Base-by-base conservation (phyloP, 2,797 vertebrate genomes). In the Otolemur crassicaudatus region DNA sequence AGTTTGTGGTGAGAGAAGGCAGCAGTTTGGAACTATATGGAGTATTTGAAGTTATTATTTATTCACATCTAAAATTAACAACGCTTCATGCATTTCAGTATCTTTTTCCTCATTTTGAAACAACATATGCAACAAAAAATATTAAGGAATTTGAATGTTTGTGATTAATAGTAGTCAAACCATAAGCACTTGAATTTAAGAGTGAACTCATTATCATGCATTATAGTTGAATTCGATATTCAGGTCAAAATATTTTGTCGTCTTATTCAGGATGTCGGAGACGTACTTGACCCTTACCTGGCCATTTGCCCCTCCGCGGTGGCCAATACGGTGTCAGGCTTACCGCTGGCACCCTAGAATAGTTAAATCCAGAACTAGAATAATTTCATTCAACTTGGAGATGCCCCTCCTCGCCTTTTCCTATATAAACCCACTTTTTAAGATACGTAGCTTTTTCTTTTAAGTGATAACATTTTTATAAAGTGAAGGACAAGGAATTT, bases 1-100 rank as follows among this genome's bases (percentile, higher is more conserved):
- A 5, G 19, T 14, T 90, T 92, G 12, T 87, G 25, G 58, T 72
- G 46, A 95, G 34, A 88, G 67, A 87, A 83, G 14, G 22, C 34
- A 94, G 19, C 4, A 84, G 9, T 87, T 90, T 75, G 16, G 14
- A 90, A 92, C 23, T n/a, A 65, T 17, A 49, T 40, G 58, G 58
- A 96, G 1, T 86, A 63, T 76, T 65, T 85, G 43, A 77, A 76
- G 16, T 84, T 89, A 31, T n/a, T 53, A 81, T 43, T 89, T 34
- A 85, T 76, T 93, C 22, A 93, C 82, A 94, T 49, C 31, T n/a
- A 53, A 93, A 86, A 56, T 70, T 82, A 63, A 27, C 22, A 96
- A 91, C 87, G n/a, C 11, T 87, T 58, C 8, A 22, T 34, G 23
- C 3, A 87, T 46, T 92, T 49, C 77, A 29, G 0, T 14, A 79